Conservation (phyloP, 2,113 vertebrate species). For the Datnioides undecimradiatus region DNA sequence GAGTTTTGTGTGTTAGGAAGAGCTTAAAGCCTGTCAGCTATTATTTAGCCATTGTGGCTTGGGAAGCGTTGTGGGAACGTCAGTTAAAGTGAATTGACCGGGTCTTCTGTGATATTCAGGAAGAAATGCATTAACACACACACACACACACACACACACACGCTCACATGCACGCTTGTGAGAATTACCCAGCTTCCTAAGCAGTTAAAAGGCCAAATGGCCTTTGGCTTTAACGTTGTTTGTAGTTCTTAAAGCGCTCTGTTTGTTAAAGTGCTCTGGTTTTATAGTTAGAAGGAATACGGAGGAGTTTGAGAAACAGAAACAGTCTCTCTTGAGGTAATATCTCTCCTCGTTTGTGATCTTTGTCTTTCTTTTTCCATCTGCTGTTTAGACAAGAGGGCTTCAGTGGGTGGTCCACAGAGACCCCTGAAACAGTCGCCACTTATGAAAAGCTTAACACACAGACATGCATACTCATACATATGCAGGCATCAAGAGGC, state of each 20-base stretch:
- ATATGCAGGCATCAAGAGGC: neutral
- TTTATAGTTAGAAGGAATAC: slow-evolving; percentile 41
- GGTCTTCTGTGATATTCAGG: slow-evolving; percentile 43
- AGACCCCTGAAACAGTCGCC: slow-evolving; percentile 46
- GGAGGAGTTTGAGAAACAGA: slow-evolving; percentile 19
- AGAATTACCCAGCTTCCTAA: slow-evolving; percentile 30
- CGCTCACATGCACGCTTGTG: neutral
- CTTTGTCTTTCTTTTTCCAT: slow-evolving; percentile 61
- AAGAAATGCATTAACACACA: slow-evolving; percentile 55
- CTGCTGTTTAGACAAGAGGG: slow-evolving; percentile 59
- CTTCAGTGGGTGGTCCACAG: slow-evolving; percentile 78
- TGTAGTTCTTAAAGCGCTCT: slow-evolving; percentile 19
- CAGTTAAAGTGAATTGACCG: slow-evolving; percentile 56
- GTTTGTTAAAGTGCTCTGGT: slow-evolving; percentile 47
- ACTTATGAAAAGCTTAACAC: slow-evolving; percentile 42
- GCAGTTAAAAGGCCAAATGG: slow-evolving; percentile 45
- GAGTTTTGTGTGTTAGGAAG: slow-evolving; percentile 51
- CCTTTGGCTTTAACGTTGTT: slow-evolving; percentile 18
- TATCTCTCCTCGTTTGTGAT: slow-evolving; percentile 29
- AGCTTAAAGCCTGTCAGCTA: slow-evolving; percentile 56
- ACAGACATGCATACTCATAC: neutral
- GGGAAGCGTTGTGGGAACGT: slow-evolving; percentile 61
- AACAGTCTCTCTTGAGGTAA: slow-evolving; percentile 22
- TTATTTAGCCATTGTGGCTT: slow-evolving; percentile 75
- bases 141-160: slow-evolving; percentile 21